These are phyloP conservation scores for Rhingia rostrata DNA, from an alignment of 2,888 invertebrate genomes.

Conservation along the genomic window DNA sequence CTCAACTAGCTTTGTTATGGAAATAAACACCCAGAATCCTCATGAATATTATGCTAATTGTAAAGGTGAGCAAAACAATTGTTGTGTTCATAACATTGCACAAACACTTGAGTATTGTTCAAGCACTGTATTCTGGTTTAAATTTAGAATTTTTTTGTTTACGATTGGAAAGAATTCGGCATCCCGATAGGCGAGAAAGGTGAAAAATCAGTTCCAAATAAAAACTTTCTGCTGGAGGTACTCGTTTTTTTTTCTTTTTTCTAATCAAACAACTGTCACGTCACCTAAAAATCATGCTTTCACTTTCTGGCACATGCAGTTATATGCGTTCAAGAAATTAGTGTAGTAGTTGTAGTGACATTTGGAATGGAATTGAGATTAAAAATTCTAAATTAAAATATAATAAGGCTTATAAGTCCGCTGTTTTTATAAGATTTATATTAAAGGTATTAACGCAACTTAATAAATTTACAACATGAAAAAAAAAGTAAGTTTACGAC, in stretches of 20 bases:
- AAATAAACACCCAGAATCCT: conserved; percentile 70
- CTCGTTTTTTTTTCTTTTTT: conserved; percentile 71
- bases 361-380: neutral
- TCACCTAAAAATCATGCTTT: conserved; percentile 77
- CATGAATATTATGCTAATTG: conserved; percentile 69
- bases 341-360: neutral
- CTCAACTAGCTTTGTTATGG: conserved; percentile 71
- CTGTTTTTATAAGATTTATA: no score
- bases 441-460: no score
- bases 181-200: conserved; percentile 67
- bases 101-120: conserved; percentile 42
- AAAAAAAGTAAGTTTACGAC: no score
- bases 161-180: conserved; percentile 61
- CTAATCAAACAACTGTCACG: conserved; percentile 82
- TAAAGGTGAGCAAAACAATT: conserved; percentile 62
- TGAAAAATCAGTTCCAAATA: conserved; percentile 67
- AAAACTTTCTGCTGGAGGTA: conserved; percentile 63
- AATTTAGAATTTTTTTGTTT: conserved; percentile 67
- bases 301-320: conserved; percentile 71
- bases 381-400: neutral
- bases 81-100: conserved; percentile 67
- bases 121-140: conserved; percentile 56
- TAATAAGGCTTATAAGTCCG: no score
- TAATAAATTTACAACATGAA: no score
- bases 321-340: conserved; percentile 49